Evolutionary conservation across 2,888 invertebrate species (phyloP).

Genomic region (Meteorus colon): DNA sequence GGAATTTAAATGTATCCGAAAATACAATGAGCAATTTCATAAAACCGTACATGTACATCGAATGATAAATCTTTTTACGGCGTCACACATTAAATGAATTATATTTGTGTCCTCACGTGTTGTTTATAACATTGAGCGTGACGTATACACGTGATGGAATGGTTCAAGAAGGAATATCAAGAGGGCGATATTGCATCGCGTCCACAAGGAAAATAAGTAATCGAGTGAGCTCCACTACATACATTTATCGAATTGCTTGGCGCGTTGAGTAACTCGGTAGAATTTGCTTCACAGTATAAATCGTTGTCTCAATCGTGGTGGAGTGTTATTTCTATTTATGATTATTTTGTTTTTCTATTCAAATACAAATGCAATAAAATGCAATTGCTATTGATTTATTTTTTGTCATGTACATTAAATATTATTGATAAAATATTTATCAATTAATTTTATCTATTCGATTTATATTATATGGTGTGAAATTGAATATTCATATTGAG

Average conservation of each 20-base stretch:
- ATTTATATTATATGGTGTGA: slow-evolving; percentile 9
- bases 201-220: slow-evolving; percentile 41
- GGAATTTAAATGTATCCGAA: too few species aligned
- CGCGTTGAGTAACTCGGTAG: slow-evolving; percentile 56
- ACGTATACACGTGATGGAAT: slow-evolving; percentile 62
- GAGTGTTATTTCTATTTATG: slow-evolving; percentile 1
- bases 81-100: neutral
- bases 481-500: slow-evolving; percentile 3
- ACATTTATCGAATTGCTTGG: slow-evolving; percentile 53
- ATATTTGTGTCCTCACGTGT: slow-evolving; percentile 63
- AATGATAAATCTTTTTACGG: neutral
- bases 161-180: slow-evolving; percentile 37
- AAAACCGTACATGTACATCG: neutral
- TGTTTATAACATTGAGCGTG: slow-evolving; percentile 59
- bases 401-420: neutral
- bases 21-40: too few species aligned
- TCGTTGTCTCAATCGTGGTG: slow-evolving; percentile 52
- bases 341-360: neutral
- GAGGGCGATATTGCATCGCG: slow-evolving; percentile 45
- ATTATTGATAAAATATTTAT: slow-evolving; percentile 12
- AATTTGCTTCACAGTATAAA: slow-evolving; percentile 53
- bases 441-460: slow-evolving; percentile 9
- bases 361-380: neutral
- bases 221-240: slow-evolving; percentile 51
- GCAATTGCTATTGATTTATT: neutral